Base-by-base conservation (phyloP, 2,797 vertebrate species). In the Hafferia zeledoni region DNA sequence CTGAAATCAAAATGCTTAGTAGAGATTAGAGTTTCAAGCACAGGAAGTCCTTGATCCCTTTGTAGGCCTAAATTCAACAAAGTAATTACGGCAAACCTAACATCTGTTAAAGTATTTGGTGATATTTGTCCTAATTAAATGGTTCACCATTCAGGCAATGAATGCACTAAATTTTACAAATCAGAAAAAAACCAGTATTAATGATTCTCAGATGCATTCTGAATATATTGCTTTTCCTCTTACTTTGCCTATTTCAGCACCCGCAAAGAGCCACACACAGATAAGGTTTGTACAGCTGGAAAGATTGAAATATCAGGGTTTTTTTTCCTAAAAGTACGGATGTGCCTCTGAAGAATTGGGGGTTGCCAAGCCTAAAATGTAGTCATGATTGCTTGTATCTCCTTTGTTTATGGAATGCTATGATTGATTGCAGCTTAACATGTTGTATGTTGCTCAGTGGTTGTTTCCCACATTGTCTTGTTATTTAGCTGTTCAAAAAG, bases 141-240 rank as follows among this genome's bases (percentile, higher is more conserved):
- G 68, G 25, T 80, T 79, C n/a, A 71, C 33, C 71, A 24, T 94
- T 89, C 67, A 86, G 88, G 72, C 83, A 89, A 77, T 72, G 88
- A 83, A 90, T 80, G 55, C 35, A 63, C 11, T 85, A 25, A 53
- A 94, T 81, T 94, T 91, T 85, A 59, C 68, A 87, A 81, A 91
- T 90, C 88, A 67, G 78, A 67, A 90, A 86, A 95, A 68, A 52
- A 13, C 12, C 17, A 49, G 3, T 75, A 74, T 84, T 97, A 95
- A 96, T 93, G 83, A 82, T 79, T 95, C 91, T 96, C 94, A 92
- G 93, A 89, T 90, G 93, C 59, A 94, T 92, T 93, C 89, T 86
- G 78, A 96, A 65, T 56, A 77, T 60, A 47, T 59, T 95, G 70
- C 85, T 95, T 96, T 94, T 80, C 41, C 11, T 92, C 81, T 77